phyloP scores from a whole-genome alignment of 2,888 invertebrate genomes.

The Therioaphis trifolii region DNA sequence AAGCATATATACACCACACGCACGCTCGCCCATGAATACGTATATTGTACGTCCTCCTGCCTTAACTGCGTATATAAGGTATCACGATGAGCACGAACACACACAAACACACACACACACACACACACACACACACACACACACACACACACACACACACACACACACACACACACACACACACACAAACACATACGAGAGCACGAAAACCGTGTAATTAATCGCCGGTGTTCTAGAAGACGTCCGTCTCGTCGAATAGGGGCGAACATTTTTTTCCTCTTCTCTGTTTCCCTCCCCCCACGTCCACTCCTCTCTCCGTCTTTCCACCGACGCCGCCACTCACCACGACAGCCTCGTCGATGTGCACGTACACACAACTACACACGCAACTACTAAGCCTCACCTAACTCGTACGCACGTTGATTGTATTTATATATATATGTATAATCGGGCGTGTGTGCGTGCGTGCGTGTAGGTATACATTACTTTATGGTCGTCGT shows the following conservation, averaged over 20 bases:
- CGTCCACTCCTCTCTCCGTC: background rate
- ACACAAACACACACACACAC: too few species aligned
- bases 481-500: too few species aligned
- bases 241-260: constrained; percentile 30
- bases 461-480: background rate
- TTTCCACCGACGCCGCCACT: background rate
- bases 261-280: constrained; percentile 10
- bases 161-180: background rate
- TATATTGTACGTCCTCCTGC: too few species aligned
- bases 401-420: too few species aligned
- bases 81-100: too few species aligned
- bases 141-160: background rate
- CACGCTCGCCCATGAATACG: background rate
- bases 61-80: too few species aligned
- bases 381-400: background rate
- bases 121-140: background rate
- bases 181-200: background rate
- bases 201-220: constrained; percentile 49
- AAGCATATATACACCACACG: background rate
- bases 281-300: background rate
- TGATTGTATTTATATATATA: too few species aligned
- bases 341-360: too few species aligned
- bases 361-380: background rate
- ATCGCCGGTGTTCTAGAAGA: constrained; percentile 47
- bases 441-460: too few species aligned